phyloP scores from a whole-genome alignment of 2,888 invertebrate genomes.

The Plusia festucae region DNA sequence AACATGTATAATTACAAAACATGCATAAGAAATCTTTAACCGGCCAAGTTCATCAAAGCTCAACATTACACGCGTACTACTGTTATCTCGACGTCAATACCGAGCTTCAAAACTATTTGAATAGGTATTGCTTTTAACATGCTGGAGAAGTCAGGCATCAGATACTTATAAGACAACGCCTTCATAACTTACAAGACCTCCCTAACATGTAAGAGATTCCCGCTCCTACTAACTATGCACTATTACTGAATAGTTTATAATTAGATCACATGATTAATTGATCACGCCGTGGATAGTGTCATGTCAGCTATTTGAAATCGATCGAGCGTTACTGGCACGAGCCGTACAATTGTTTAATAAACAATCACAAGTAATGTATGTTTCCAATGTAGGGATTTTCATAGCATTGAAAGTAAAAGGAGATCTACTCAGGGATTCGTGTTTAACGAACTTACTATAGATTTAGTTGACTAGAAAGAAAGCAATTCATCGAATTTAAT shows the following conservation, averaged over 20 bases:
- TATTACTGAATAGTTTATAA: slow-evolving; percentile 13
- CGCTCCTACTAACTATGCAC: neutral
- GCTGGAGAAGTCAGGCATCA: neutral
- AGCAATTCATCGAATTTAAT: neutral
- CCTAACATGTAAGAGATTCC: neutral
- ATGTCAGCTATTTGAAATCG: slow-evolving; percentile 31
- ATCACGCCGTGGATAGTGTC: slow-evolving; percentile 21
- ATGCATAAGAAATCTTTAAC: too few species aligned
- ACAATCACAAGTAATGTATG: slow-evolving; percentile 69
- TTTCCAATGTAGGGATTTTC: slow-evolving; percentile 49
- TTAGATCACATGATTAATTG: slow-evolving; percentile 20
- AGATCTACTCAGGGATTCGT: slow-evolving; percentile 1
- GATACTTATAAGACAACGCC: neutral
- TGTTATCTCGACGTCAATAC: neutral
- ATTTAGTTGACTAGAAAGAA: neutral
- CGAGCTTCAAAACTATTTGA: too few species aligned
- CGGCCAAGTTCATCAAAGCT: too few species aligned
- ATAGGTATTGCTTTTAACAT: too few species aligned
- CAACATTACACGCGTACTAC: too few species aligned
- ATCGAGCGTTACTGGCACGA: slow-evolving; percentile 48
- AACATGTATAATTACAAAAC: too few species aligned
- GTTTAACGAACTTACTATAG: neutral
- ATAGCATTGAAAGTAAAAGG: slow-evolving; percentile 16
- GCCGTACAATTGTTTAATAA: slow-evolving; percentile 53
- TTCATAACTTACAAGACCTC: neutral